Evolutionary conservation across 2,888 invertebrate species (phyloP).

Genomic region (Cheilosia urbana): DNA sequence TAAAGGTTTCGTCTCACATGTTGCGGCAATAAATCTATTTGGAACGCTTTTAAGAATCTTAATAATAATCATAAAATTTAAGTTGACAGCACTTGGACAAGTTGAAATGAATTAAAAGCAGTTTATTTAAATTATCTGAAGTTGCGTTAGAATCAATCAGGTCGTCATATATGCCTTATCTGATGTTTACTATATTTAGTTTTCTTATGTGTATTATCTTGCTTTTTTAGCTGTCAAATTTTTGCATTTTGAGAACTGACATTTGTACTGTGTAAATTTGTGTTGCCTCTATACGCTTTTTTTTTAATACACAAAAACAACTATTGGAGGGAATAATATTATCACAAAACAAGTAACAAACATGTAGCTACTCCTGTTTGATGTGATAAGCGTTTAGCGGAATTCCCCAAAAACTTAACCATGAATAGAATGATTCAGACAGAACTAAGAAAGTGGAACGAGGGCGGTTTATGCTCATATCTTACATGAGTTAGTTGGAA

Average conservation of each 20-base stretch:
- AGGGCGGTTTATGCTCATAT: conserved; percentile 2
- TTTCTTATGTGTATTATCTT: too few relatives aligned
- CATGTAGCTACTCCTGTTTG: background rate
- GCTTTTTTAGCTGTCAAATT: too few relatives aligned
- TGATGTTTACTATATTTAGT: too few relatives aligned
- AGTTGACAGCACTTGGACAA: background rate
- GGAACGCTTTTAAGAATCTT: background rate
- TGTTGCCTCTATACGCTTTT: too few relatives aligned
- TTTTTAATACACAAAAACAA: too few relatives aligned
- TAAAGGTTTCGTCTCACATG: conserved; percentile 36
- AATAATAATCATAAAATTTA: background rate
- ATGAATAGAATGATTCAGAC: conserved; percentile 7
- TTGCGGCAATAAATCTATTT: conserved; percentile 14
- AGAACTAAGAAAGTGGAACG: too few relatives aligned
- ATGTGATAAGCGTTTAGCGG: conserved; percentile 3
- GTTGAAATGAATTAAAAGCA: conserved; percentile 4
- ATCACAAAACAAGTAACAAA: background rate
- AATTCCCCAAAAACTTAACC: conserved; percentile 1
- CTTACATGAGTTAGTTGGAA: background rate
- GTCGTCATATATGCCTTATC: too few relatives aligned
- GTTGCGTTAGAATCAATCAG: too few relatives aligned
- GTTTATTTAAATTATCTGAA: background rate
- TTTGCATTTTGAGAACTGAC: too few relatives aligned
- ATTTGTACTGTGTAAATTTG: too few relatives aligned
- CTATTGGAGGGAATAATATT: background rate